A percentile compares a stretch with the other conserved stretches of the same genome.
Conservation (phyloP, 2,888 invertebrate genomes). For the Athetis lepigone region DNA sequence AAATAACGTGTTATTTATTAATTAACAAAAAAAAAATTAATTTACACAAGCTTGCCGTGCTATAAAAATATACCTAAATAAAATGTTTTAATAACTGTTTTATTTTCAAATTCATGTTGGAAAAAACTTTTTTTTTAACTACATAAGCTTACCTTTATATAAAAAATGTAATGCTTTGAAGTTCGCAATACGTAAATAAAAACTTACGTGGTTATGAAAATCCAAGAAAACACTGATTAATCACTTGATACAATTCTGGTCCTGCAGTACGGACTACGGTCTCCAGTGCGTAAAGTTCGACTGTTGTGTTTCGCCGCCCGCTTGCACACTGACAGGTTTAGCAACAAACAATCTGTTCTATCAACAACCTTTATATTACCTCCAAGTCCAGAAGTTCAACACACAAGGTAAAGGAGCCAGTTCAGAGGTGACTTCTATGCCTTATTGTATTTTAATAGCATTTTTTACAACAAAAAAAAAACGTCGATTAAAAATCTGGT, state of each 20-base stretch:
- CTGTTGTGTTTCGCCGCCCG: constrained; percentile 10
- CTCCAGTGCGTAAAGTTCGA: constrained; percentile 6
- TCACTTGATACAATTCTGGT: neutral
- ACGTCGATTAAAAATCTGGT: neutral
- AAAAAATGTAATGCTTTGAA: neutral
- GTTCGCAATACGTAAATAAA: neutral
- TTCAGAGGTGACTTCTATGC: neutral
- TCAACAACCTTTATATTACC: neutral
- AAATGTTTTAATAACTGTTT: too few relatives aligned
- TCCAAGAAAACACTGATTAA: constrained; percentile 7
- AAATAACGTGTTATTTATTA: too few relatives aligned
- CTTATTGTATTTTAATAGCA: neutral
- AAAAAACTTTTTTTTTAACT: too few relatives aligned
- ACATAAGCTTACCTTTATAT: too few relatives aligned
- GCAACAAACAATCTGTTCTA: constrained; percentile 1
- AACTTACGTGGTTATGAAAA: constrained; percentile 32
- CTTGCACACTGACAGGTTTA: constrained; percentile 5
- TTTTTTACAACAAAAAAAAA: neutral
- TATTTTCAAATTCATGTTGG: too few relatives aligned
- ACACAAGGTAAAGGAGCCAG: neutral
- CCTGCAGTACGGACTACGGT: neutral
- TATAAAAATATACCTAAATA: neutral
- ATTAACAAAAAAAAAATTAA: too few relatives aligned
- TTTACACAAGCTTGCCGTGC: neutral
- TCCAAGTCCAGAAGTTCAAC: neutral